Conservation (phyloP, 2,888 invertebrate genomes). For the Caenorhabditis virilis region DNA sequence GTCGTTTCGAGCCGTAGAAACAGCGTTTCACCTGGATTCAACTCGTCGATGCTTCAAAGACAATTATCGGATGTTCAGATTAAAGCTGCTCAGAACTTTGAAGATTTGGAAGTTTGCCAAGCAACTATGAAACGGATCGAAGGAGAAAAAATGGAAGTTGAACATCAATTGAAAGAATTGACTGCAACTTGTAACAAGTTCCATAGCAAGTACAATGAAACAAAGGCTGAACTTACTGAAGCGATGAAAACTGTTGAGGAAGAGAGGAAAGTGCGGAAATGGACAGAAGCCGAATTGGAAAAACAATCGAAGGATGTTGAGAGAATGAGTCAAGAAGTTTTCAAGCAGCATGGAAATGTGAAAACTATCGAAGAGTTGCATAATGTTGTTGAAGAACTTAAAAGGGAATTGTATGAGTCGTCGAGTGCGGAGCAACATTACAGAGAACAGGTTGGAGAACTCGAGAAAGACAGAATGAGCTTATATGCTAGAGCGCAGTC, state of each 20-base stretch:
- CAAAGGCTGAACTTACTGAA: constrained; percentile 2
- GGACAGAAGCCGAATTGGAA: neutral
- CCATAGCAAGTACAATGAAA: neutral
- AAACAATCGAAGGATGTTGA: neutral
- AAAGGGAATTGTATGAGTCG: neutral
- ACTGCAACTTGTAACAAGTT: neutral
- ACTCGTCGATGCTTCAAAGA: neutral
- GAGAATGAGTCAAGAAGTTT: neutral
- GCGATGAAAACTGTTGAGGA: constrained; percentile 5
- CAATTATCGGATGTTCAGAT: constrained; percentile 25
- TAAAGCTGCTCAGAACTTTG: constrained; percentile 29
- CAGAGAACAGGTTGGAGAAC: constrained; percentile 4
- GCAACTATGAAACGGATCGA: constrained; percentile 27
- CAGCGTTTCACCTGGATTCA: constrained; percentile 5
- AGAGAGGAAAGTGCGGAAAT: constrained; percentile 8
- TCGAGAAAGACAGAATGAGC: constrained; percentile 1
- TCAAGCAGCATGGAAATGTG: no score
- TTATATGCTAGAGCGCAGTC: constrained; percentile 4
- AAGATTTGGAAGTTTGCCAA: constrained; percentile 33
- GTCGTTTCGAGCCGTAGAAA: neutral
- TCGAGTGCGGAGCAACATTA: constrained; percentile 7
- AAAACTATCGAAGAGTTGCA: neutral
- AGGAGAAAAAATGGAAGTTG: constrained; percentile 10
- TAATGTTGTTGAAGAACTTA: neutral
- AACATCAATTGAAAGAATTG: constrained; percentile 3